Evolutionary conservation across 2,888 invertebrate genomes (phyloP).

Genomic region (Caenorhabditis japonica): DNA sequence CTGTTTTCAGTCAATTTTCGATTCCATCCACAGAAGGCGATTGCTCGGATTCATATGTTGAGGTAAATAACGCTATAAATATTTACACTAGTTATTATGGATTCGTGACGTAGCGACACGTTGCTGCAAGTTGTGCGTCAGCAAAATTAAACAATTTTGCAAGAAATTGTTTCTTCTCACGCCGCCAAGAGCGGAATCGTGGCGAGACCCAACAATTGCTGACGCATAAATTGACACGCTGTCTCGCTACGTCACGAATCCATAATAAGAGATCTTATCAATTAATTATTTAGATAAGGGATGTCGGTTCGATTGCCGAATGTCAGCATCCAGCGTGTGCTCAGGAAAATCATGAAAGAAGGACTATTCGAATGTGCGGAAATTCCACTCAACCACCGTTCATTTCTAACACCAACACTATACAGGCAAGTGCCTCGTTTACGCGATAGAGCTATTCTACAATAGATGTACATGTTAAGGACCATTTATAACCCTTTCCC

Average conservation of each 20-base stretch:
- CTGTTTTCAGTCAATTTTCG: constrained; percentile 49
- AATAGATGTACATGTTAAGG: constrained; percentile 32
- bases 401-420: constrained; percentile 57
- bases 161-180: no score
- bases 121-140: constrained; percentile 52
- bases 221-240: no score
- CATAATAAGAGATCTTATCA: not conserved
- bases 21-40: constrained; percentile 44
- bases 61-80: constrained; percentile 3
- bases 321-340: constrained; percentile 59
- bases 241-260: no score
- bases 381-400: constrained; percentile 15
- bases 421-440: constrained; percentile 59
- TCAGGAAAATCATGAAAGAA: constrained; percentile 29
- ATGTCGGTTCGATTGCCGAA: constrained; percentile 48
- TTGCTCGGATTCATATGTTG: constrained; percentile 55
- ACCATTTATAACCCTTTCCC: no score
- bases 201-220: no score
- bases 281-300: constrained; percentile 25
- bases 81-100: no score
- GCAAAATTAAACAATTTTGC: no score
- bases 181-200: no score
- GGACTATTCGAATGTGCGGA: constrained; percentile 44
- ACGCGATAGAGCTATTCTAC: constrained; percentile 1
- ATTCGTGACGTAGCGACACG: constrained; percentile 59